Evolutionary conservation across 1,140 invertebrate species (phyloP).

Genomic region (Pseudomyrmex pallidus): DNA sequence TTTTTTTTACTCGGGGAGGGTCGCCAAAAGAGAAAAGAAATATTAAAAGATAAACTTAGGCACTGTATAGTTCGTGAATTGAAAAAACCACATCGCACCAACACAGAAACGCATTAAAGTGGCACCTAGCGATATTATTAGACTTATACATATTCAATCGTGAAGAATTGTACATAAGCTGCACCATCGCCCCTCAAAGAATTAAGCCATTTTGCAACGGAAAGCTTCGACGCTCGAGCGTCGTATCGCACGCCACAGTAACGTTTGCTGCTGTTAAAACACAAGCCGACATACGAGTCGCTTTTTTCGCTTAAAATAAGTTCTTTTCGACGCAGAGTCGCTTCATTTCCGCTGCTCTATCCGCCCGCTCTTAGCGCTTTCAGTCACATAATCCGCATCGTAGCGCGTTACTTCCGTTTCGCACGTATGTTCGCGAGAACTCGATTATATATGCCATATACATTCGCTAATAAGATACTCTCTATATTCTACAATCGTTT

Average conservation of each 20-base stretch:
- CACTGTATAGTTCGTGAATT: slow-evolving; percentile 52
- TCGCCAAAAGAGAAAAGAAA: slow-evolving; percentile 30
- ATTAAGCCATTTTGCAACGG: slow-evolving; percentile 50
- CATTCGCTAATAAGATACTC: slow-evolving; percentile 25
- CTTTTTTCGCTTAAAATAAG: slow-evolving; percentile 17
- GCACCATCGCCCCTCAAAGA: slow-evolving; percentile 58
- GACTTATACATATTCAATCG: slow-evolving; percentile 11
- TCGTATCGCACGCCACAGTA: not conserved
- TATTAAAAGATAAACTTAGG: slow-evolving; percentile 50
- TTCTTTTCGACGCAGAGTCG: slow-evolving; percentile 1
- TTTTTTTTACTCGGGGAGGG: slow-evolving; percentile 9
- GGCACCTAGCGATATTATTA: slow-evolving; percentile 19
- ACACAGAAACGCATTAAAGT: slow-evolving; percentile 50
- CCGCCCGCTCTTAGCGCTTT: not conserved
- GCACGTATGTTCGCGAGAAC: slow-evolving; percentile 1
- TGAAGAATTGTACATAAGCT: slow-evolving; percentile 28
- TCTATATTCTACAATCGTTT: slow-evolving; percentile 31
- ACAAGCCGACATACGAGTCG: slow-evolving; percentile 32
- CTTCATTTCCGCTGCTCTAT: slow-evolving; percentile 2
- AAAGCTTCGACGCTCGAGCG: slow-evolving; percentile 13
- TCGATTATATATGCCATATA: slow-evolving; percentile 5
- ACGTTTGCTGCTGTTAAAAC: not conserved
- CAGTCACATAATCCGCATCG: slow-evolving; percentile 39
- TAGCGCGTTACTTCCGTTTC: slow-evolving; percentile 33
- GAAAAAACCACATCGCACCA: slow-evolving; percentile 55